A percentile compares a stretch with the other conserved stretches of the same genome.
phyloP scores from a whole-genome alignment of 2,888 invertebrate species.

The Malachius bipustulatus region DNA sequence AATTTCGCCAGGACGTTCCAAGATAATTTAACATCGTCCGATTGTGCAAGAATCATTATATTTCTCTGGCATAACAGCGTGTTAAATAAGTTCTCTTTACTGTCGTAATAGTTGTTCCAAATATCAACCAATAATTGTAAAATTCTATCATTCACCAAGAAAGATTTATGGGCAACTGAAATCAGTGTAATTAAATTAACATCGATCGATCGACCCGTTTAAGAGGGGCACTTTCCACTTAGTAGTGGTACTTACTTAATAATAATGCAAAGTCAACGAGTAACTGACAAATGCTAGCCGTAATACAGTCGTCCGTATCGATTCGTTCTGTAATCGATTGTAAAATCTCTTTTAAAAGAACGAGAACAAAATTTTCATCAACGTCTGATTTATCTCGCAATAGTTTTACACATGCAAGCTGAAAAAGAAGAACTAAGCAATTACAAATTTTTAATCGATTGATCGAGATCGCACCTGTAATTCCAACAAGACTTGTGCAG shows the following conservation, averaged over 20 bases:
- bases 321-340: constrained; percentile 26
- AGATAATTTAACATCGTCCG: constrained; percentile 15
- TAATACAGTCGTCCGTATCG: constrained; percentile 30
- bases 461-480: constrained; percentile 25
- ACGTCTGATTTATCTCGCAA: constrained; percentile 11
- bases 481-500: constrained; percentile 25
- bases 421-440: constrained; percentile 10
- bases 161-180: constrained; percentile 22
- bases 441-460: too few relatives aligned
- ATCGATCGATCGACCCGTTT: not conserved
- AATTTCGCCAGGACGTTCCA: constrained; percentile 26
- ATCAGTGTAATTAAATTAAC: constrained; percentile 6
- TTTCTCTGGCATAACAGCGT: constrained; percentile 28
- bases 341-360: constrained; percentile 18
- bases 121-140: constrained; percentile 17
- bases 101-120: constrained; percentile 19
- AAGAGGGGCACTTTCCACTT: not conserved
- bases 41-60: constrained; percentile 23
- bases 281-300: constrained; percentile 22
- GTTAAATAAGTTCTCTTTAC: constrained; percentile 24
- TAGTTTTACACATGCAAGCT: constrained; percentile 15
- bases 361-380: constrained; percentile 12
- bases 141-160: constrained; percentile 15
- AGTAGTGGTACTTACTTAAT: constrained; percentile 24
- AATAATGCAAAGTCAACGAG: constrained; percentile 27